These are phyloP conservation scores for Thereuonema tuberculata DNA, from an alignment of 1,140 invertebrate genomes.

Conservation along the genomic window DNA sequence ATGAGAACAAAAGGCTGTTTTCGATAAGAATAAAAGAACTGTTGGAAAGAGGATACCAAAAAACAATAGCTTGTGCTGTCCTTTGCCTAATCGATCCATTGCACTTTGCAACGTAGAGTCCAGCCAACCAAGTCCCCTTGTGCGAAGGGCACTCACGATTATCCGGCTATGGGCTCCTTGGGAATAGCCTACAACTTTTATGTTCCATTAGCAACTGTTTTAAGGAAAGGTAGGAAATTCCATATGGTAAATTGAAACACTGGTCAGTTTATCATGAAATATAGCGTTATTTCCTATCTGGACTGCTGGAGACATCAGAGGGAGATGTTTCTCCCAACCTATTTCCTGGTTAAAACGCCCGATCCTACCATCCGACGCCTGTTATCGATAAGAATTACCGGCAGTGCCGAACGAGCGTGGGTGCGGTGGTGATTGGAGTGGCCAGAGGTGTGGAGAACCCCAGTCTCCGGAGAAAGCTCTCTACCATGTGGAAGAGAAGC, in stretches of 20 bases:
- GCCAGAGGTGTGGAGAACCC: not conserved
- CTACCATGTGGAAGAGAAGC: too few relatives aligned
- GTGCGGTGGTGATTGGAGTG: not conserved
- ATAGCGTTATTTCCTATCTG: constrained; percentile 5
- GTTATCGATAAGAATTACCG: not conserved
- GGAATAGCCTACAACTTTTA: not conserved
- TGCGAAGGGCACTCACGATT: too few relatives aligned
- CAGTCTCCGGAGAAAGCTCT: not conserved
- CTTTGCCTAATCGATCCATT: not conserved
- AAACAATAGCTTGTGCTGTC: not conserved
- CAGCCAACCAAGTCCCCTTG: not conserved
- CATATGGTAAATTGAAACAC: constrained; percentile 1
- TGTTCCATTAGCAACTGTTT: not conserved
- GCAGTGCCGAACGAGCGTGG: not conserved
- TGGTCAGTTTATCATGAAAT: constrained; percentile 2
- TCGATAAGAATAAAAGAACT: too few relatives aligned
- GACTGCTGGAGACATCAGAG: not conserved
- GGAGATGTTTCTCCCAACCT: not conserved
- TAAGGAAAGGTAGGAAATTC: not conserved
- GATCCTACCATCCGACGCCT: too few relatives aligned
- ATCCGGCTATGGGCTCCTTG: not conserved
- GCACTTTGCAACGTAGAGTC: not conserved
- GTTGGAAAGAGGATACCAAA: not conserved
- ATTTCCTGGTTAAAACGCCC: constrained; percentile 3
- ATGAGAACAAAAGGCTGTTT: too few relatives aligned